Evolutionary conservation across 2,888 invertebrate genomes (phyloP).

Genomic region (Micropterix aruncella): DNA sequence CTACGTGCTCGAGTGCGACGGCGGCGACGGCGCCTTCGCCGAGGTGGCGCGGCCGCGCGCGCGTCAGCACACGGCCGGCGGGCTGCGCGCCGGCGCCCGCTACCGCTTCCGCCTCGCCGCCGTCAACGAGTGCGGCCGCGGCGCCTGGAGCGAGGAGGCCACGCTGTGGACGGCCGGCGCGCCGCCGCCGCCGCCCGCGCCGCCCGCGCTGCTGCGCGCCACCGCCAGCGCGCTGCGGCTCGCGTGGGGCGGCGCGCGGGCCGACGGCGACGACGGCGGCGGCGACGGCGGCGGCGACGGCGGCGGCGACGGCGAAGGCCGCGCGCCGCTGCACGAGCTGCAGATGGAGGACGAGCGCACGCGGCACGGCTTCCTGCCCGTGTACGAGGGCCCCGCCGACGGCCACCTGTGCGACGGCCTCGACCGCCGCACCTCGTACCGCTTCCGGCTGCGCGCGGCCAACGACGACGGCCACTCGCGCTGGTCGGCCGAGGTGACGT

Average conservation of each 20-base stretch:
- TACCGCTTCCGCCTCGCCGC: constrained; percentile 77
- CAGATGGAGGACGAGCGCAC: constrained; percentile 62
- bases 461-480: constrained; percentile 74
- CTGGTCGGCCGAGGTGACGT: constrained; percentile 69
- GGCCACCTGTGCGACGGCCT: constrained; percentile 53
- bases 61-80: constrained; percentile 60
- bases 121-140: constrained; percentile 66
- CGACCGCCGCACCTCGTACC: constrained; percentile 63
- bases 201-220: constrained; percentile 56
- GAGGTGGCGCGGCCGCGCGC: constrained; percentile 61
- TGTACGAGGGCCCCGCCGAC: constrained; percentile 65
- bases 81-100: constrained; percentile 63
- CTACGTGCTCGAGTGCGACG: constrained; percentile 67
- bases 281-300: constrained; percentile 63
- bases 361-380: constrained; percentile 65
- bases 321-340: constrained; percentile 47
- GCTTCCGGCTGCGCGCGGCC: constrained; percentile 66
- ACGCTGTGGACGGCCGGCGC: constrained; percentile 63
- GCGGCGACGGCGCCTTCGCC: constrained; percentile 53
- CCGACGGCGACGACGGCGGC: constrained; percentile 61
- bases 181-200: constrained; percentile 62
- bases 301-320: constrained; percentile 53
- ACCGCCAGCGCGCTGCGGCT: constrained; percentile 50
- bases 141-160: constrained; percentile 54
- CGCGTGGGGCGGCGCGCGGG: constrained; percentile 56